Conservation (phyloP, 2,113 vertebrate species). For the Bubo bubo region DNA sequence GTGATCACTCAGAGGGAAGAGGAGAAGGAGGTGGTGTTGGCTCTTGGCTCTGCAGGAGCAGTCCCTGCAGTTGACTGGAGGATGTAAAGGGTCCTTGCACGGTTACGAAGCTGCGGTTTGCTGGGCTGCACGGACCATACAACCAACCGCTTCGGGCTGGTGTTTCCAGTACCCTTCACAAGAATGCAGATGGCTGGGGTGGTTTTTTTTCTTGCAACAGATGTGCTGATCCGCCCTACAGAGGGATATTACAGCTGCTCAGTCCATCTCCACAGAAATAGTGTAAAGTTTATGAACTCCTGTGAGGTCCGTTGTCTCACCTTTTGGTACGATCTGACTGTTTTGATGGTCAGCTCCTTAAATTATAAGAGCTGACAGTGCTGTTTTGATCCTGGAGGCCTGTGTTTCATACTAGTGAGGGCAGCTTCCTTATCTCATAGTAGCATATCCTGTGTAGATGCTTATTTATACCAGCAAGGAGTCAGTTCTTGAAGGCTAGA, state of each 20-base stretch:
- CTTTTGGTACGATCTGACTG: background rate
- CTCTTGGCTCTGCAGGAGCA: background rate
- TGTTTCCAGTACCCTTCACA: background rate
- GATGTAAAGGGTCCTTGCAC: background rate
- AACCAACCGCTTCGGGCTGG: background rate
- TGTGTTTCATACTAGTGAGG: background rate
- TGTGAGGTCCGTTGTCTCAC: background rate
- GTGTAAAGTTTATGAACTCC: background rate
- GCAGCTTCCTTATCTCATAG: background rate
- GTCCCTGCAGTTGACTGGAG: background rate
- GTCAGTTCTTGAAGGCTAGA: background rate
- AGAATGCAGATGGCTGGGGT: background rate
- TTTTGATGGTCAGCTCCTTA: background rate
- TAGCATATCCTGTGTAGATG: accelerated
- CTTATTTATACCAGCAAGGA: background rate
- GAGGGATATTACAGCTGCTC: background rate
- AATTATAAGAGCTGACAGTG: accelerated
- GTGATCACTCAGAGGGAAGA: background rate
- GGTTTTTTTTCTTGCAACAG: background rate
- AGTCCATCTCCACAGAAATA: background rate
- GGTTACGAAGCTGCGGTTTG: background rate
- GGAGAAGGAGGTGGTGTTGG: background rate
- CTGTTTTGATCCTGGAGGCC: background rate
- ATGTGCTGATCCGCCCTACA: background rate
- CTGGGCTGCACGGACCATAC: background rate